These are phyloP conservation scores for Urocitellus parryii DNA, from an alignment of 2,113 vertebrate species.

Conservation along the genomic window DNA sequence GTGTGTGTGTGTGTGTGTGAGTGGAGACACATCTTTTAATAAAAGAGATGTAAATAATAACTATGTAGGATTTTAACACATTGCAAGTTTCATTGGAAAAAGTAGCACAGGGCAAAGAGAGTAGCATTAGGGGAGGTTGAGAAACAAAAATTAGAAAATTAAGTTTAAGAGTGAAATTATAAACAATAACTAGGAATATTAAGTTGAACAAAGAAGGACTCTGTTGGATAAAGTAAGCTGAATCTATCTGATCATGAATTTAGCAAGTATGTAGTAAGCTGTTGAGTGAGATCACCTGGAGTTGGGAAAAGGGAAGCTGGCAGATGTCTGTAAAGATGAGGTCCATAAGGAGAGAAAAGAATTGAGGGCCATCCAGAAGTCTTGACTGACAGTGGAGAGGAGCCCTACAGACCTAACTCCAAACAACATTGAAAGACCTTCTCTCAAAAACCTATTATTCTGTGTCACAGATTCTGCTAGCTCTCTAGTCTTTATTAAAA, in stretches of 20 bases:
- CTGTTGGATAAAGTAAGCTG: too few relatives aligned
- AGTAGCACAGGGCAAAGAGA: too few relatives aligned
- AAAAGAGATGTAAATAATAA: background rate
- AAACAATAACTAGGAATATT: background rate
- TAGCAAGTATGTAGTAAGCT: too few relatives aligned
- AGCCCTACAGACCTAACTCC: background rate
- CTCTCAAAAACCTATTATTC: background rate
- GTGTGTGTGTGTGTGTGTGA: background rate
- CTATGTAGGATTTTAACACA: background rate
- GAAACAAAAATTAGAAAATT: too few relatives aligned
- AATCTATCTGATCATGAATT: too few relatives aligned
- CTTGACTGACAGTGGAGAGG: background rate
- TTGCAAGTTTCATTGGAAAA: too few relatives aligned
- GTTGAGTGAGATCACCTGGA: background rate
- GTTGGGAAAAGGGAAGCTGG: background rate
- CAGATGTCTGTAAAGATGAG: rapidly evolving
- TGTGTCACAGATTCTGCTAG: background rate
- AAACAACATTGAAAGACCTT: too few relatives aligned
- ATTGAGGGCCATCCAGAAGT: background rate
- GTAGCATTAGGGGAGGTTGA: too few relatives aligned
- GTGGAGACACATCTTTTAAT: too few relatives aligned
- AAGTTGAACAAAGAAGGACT: too few relatives aligned
- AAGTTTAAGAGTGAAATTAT: background rate
- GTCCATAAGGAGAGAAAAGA: background rate
- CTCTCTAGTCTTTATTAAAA: background rate